These are phyloP conservation scores for Nicator chloris DNA, from an alignment of 2,113 vertebrate genomes.

Conservation along the genomic window DNA sequence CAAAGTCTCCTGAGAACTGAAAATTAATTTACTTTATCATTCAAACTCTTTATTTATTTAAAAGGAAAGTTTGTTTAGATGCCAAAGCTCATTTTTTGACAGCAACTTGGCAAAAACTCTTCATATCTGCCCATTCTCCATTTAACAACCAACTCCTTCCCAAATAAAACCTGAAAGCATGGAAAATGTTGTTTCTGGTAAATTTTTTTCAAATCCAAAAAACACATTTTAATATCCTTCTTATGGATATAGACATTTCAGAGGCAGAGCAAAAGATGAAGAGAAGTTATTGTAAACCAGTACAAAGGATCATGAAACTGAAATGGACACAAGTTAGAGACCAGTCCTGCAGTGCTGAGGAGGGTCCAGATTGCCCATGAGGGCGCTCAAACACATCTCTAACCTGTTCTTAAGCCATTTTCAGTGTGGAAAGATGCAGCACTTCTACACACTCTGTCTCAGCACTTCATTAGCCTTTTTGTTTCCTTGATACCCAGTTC, in stretches of 20 bases:
- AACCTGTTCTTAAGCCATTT: not conserved
- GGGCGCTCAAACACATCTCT: not conserved
- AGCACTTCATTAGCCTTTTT: not conserved
- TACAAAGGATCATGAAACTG: not conserved
- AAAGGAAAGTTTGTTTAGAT: not conserved
- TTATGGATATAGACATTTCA: fast-evolving
- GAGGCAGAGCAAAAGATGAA: not conserved
- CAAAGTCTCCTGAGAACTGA: not conserved
- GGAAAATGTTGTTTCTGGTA: not conserved
- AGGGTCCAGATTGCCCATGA: not conserved
- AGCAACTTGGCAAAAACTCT: not conserved
- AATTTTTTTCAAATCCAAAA: not conserved
- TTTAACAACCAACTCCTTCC: not conserved
- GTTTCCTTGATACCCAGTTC: not conserved
- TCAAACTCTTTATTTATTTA: not conserved
- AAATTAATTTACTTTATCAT: not conserved
- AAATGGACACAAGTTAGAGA: not conserved
- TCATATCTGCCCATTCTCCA: not conserved
- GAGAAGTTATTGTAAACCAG: not conserved
- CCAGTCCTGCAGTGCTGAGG: fast-evolving
- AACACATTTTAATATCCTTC: not conserved
- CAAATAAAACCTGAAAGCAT: not conserved
- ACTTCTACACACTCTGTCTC: not conserved
- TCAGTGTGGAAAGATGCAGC: not conserved
- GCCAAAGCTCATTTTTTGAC: not conserved